Evolutionary conservation across 2,888 invertebrate genomes (phyloP), one percentile per base, ranked within the genome.

Genomic region (Phragmatobia fuliginosa): DNA sequence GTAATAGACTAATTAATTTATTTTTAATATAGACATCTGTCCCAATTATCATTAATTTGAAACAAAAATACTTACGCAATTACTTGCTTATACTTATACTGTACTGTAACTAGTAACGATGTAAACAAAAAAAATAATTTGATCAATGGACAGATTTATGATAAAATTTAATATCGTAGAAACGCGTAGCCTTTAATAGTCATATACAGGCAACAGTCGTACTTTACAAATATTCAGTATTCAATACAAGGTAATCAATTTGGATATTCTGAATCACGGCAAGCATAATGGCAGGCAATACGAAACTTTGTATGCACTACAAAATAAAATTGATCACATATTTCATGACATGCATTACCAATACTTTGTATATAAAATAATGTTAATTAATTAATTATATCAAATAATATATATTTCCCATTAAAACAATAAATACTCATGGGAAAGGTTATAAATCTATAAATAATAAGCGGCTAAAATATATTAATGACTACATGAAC

Each of bases 401-500:
- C 66, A 82, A 80, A 82, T 77, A 80, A 76, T 63, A 68, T 78
- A 72, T 73, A 73, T 77, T n/a, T n/a, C 77, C 82, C 82, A 82
- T 80, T 72, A 36, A 77, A 81, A 68, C 72, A 82, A 82, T 78
- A 82, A 78, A 66, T 74, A 60, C 74, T 72, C 71, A 77, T 78
- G 78, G 74, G 75, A 67, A 72, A 62, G 64, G 16, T 73, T 80
- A 75, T 62, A 67, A 70, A 69, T 78, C 58, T 82, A 80, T 82
- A 84, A 85, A 79, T 80, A 78, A 85, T 79, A 86, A 78, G 78
- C 78, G 82, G 78, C 80, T 85, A 87, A 84, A 87, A 84, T 85
- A 85, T 83, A 81, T 82, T 83, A 84, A 83, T 85, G 84, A 87
- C 84, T 87, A 85, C 78, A 84, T 60, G 79, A 87, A 86, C 79